A percentile compares a stretch with the other conserved stretches of the same genome.
Conservation (phyloP, 1,140 invertebrate genomes). For the Mycetomoellerius zeteki region DNA sequence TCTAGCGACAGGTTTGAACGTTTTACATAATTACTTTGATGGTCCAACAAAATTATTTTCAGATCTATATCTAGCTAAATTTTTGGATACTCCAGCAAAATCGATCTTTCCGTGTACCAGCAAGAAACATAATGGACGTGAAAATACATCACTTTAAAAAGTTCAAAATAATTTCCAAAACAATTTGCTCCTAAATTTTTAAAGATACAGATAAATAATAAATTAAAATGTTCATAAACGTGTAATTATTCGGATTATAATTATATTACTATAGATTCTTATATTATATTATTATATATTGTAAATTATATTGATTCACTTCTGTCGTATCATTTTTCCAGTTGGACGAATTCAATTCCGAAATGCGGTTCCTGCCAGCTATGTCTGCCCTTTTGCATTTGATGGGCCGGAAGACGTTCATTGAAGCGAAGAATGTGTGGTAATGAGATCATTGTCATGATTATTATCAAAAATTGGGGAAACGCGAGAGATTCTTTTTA, state of each 20-base stretch:
- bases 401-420: slow-evolving; percentile 31
- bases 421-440: slow-evolving; percentile 38
- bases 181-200: background rate
- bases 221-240: background rate
- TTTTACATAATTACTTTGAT: too few relatives aligned
- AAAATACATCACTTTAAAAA: background rate
- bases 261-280: background rate
- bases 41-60: too few relatives aligned
- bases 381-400: slow-evolving; percentile 23
- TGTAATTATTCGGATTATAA: background rate
- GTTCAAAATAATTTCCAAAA: background rate
- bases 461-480: slow-evolving; percentile 20
- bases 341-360: slow-evolving; percentile 1
- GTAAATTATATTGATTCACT: background rate
- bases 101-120: too few relatives aligned
- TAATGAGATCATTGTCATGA: slow-evolving; percentile 39
- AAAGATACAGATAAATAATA: background rate
- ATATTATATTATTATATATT: background rate
- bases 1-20: too few relatives aligned
- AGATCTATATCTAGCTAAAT: too few relatives aligned
- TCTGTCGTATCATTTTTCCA: background rate
- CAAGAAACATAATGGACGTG: too few relatives aligned
- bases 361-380: background rate
- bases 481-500: background rate
- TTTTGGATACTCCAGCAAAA: too few relatives aligned